These are phyloP conservation scores for Seira sanloemensis DNA, from an alignment of 2,888 invertebrate species.

Conservation along the genomic window DNA sequence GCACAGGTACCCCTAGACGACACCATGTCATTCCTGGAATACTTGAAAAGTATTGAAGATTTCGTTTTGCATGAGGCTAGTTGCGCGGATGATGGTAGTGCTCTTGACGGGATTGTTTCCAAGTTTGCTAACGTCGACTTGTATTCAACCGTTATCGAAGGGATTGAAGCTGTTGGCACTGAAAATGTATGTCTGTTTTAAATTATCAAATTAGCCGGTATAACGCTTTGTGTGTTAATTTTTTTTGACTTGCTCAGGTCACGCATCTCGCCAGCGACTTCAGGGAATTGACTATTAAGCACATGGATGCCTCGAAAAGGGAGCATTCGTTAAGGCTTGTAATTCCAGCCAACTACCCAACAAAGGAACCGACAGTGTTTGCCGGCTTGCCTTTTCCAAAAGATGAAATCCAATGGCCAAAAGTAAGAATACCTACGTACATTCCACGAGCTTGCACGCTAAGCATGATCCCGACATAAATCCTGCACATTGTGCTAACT, in stretches of 20 bases:
- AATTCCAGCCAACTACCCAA: slow-evolving; percentile 60
- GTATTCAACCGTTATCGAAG: slow-evolving; percentile 37
- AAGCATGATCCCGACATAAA: not conserved
- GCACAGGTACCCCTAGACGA: not conserved
- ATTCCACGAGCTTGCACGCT: too few relatives aligned
- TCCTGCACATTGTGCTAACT: not conserved
- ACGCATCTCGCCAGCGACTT: slow-evolving; percentile 42
- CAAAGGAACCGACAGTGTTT: slow-evolving; percentile 21
- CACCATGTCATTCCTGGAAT: not conserved
- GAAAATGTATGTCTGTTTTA: slow-evolving; percentile 44
- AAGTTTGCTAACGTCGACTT: slow-evolving; percentile 16
- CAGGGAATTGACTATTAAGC: slow-evolving; percentile 48
- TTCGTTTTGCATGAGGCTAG: not conserved
- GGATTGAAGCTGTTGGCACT: slow-evolving; percentile 61
- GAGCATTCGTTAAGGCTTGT: slow-evolving; percentile 51
- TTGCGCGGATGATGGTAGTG: not conserved
- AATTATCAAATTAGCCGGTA: not conserved
- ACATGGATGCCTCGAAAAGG: slow-evolving; percentile 49
- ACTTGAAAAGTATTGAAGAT: not conserved
- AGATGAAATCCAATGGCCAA: slow-evolving; percentile 47
- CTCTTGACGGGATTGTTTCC: not conserved
- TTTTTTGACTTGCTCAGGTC: slow-evolving; percentile 54
- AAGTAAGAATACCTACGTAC: slow-evolving; percentile 40
- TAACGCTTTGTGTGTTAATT: not conserved
- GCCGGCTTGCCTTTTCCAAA: slow-evolving; percentile 46